Conservation (phyloP, 2,113 vertebrate species). For the Thamnaconus septentrionalis region DNA sequence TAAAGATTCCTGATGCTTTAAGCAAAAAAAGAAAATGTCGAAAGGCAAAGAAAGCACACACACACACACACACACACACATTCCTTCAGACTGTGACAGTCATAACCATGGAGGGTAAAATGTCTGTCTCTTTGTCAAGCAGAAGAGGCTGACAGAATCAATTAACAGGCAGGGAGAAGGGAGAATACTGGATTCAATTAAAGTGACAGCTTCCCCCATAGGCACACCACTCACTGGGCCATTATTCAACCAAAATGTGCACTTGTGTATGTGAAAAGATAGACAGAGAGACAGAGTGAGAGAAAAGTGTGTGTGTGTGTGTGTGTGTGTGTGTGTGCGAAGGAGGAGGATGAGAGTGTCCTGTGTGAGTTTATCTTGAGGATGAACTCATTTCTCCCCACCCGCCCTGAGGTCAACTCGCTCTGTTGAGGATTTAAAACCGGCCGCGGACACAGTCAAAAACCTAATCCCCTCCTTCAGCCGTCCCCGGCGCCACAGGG, state of each 20-base stretch:
- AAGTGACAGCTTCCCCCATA: slow-evolving; percentile 72
- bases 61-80: background rate
- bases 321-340: slow-evolving; percentile 5
- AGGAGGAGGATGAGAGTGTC: background rate
- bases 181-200: slow-evolving; percentile 75
- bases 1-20: no score
- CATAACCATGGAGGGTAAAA: slow-evolving; percentile 57
- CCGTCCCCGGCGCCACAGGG: slow-evolving; percentile 25
- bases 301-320: slow-evolving; percentile 2
- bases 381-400: slow-evolving; percentile 58
- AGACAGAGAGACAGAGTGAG: background rate
- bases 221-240: slow-evolving; percentile 64
- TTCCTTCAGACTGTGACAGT: slow-evolving; percentile 52
- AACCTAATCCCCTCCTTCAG: slow-evolving; percentile 45
- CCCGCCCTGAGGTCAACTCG: slow-evolving; percentile 40
- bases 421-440: slow-evolving; percentile 59
- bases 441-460: slow-evolving; percentile 41
- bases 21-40: no score
- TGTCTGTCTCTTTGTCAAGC: slow-evolving; percentile 73
- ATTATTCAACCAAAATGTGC: slow-evolving; percentile 65
- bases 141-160: slow-evolving; percentile 74
- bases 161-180: slow-evolving; percentile 70
- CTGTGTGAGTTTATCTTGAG: slow-evolving; percentile 53
- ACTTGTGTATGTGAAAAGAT: slow-evolving; percentile 19
- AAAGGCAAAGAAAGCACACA: slow-evolving; percentile 16